Percentiles rank a stretch among this genome's conserved stretches.
These are phyloP conservation scores for Hafferia zeledoni DNA, from an alignment of 2,797 vertebrate species.

Conservation along the genomic window DNA sequence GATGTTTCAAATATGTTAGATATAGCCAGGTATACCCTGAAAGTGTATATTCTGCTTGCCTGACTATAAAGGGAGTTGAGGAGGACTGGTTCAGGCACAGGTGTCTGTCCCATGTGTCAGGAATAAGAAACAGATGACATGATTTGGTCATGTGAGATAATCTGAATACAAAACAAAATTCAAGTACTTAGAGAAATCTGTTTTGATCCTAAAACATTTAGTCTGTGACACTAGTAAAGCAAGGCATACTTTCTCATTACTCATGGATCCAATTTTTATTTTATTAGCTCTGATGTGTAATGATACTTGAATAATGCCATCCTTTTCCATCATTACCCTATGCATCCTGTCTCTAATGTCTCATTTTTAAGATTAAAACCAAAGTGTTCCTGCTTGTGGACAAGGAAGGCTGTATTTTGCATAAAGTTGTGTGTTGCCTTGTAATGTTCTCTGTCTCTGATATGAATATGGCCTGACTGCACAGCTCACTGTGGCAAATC, in stretches of 20 bases:
- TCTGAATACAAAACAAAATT: neutral
- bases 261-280: neutral
- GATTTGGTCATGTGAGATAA: neutral
- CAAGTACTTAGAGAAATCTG: neutral
- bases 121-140: neutral
- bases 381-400: neutral
- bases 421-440: neutral
- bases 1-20: neutral
- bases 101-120: neutral
- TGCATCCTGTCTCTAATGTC: neutral
- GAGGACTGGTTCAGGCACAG: neutral
- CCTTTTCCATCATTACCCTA: neutral
- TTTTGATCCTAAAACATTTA: neutral
- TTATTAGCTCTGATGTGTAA: neutral
- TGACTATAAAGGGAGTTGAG: neutral
- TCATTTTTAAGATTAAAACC: conserved; percentile 11
- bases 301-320: neutral
- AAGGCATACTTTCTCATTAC: neutral
- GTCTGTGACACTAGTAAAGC: neutral
- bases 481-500: neutral
- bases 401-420: neutral
- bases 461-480: neutral
- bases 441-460: neutral
- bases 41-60: neutral
- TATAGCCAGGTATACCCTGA: neutral